Evolutionary conservation across 2,113 vertebrate species (phyloP).

Genomic region (Muntiacus reevesi): DNA sequence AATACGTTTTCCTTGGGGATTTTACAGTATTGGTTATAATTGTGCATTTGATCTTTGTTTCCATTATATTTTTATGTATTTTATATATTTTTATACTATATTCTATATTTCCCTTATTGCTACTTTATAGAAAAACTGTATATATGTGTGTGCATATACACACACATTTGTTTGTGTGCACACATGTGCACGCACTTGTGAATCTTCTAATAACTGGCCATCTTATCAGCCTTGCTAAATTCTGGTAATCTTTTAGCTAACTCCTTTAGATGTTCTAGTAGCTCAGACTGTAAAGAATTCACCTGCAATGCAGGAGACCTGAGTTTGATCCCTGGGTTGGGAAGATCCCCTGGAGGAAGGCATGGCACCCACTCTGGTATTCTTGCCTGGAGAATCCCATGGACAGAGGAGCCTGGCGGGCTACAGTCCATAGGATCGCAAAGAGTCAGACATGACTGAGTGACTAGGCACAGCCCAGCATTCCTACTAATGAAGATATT

Average conservation of each 20-base stretch:
- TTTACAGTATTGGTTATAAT: neutral
- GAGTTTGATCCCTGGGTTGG: neutral
- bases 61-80: neutral
- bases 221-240: neutral
- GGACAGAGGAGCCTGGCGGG: neutral
- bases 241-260: neutral
- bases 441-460: neutral
- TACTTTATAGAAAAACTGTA: neutral
- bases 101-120: neutral
- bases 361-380: neutral
- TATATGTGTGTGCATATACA: neutral
- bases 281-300: neutral
- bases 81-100: neutral
- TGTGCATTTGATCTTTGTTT: neutral
- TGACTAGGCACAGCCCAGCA: neutral
- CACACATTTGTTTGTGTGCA: neutral
- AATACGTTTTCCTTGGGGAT: constrained; percentile 5
- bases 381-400: neutral
- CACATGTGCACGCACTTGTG: neutral
- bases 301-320: neutral
- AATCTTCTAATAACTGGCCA: neutral
- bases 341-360: neutral
- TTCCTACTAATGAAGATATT: neutral
- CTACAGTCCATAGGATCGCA: neutral
- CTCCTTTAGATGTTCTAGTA: neutral